Conservation (phyloP, 2,888 invertebrate genomes). For the Heteromurus nitidus region DNA sequence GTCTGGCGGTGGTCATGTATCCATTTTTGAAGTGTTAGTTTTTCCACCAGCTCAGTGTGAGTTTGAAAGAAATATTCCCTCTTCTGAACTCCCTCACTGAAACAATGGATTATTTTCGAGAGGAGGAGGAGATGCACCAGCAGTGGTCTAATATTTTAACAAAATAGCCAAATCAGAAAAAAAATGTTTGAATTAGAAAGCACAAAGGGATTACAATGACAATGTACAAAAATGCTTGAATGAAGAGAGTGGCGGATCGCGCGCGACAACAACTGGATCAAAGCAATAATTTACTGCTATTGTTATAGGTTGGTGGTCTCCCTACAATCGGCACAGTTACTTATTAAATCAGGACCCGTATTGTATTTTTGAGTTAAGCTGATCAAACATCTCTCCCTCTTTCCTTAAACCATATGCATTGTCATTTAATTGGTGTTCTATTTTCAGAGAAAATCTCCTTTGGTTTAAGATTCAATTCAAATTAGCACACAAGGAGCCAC, state of each 20-base stretch:
- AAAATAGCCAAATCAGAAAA: conserved; percentile 1
- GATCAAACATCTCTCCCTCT: too few relatives aligned
- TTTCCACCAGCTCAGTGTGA: conserved; percentile 24
- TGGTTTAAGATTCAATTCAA: too few relatives aligned
- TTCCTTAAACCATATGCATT: too few relatives aligned
- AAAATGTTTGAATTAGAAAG: neutral
- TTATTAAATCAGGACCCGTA: too few relatives aligned
- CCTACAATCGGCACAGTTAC: neutral
- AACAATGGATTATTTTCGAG: conserved; percentile 46
- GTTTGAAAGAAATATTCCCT: conserved; percentile 32
- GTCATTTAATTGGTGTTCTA: too few relatives aligned
- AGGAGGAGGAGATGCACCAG: conserved; percentile 34
- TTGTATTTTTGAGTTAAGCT: too few relatives aligned
- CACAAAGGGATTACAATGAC: neutral
- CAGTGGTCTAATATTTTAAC: neutral
- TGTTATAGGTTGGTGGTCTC: conserved; percentile 6
- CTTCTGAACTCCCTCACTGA: conserved; percentile 27
- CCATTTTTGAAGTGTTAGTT: conserved; percentile 8
- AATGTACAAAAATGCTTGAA: neutral
- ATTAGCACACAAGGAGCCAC: too few relatives aligned
- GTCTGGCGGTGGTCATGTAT: neutral
- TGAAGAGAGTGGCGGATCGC: neutral
- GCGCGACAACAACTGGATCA: conserved; percentile 31
- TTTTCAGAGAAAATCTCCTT: too few relatives aligned
- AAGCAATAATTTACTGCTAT: conserved; percentile 14